Base-by-base conservation (phyloP, 1,140 invertebrate species). In the Drosophila athabasca region DNA sequence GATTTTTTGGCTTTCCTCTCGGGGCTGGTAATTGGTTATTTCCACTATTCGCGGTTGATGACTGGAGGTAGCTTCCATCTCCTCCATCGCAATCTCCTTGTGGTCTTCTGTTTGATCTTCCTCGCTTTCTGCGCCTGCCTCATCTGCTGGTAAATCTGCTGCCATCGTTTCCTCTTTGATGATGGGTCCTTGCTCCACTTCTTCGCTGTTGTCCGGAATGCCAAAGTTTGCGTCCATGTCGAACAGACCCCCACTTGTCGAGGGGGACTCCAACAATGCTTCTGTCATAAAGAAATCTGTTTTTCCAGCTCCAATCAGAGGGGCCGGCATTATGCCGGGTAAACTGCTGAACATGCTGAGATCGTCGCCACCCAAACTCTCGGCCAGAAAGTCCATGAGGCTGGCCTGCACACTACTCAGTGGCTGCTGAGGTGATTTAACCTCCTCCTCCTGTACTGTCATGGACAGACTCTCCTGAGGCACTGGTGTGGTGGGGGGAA, bases 301-400 rank as follows among this genome's bases (percentile, higher is more conserved):
- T 35, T 91, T 91, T 11, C 74, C 76, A 7, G 57, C 46, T 0
- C 74, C 83, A 54, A 88, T 76, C 1, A 91, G 17, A 0, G 90
- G 78, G 0, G 85, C 66, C 6, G 75, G 78, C 82, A 88, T 81
- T 50, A 81, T 76, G 50, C 72, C 68, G 6, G 71, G 68, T 2
- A 85, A 60, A 17, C 49, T 68, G 53, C 52, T 68, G 17, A 88
- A 91, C 69, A 90, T 74, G 31, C 71, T 79, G 4, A 91, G 52
- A 51, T 91, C 90, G 43, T 91, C 85, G 31, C 75, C 75, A 2
- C 71, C 65, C 22, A 91, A 62, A 43, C 68, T 91, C 44, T 91
- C 89, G 6, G 90, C 83, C 7, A 91, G 39, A 54, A 91, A 91
- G 54, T 91, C 89, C 85, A 91, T 89, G 1, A 91, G 50, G 41